phyloP scores from a whole-genome alignment of 2,797 vertebrate species.

The Arrhamphus sclerolepis region DNA sequence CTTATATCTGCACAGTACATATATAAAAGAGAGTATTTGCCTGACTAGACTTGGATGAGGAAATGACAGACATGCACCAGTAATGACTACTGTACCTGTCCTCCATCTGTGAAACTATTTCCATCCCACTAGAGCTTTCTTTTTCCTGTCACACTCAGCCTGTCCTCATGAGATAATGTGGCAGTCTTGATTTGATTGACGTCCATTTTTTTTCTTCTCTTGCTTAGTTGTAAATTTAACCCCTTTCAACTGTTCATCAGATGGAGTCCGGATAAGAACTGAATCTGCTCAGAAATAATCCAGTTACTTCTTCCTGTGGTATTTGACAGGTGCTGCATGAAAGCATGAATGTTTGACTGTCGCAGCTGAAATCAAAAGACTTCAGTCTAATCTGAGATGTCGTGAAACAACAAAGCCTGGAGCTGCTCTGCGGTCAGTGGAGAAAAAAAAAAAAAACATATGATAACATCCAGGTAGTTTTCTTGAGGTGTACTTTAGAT shows the following conservation, averaged over 20 bases:
- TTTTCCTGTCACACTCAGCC: constrained; percentile 15
- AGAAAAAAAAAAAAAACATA: no score
- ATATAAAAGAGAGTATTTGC: no score
- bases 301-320: constrained; percentile 22
- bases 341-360: constrained; percentile 18
- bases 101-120: constrained; percentile 36
- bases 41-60: constrained; percentile 3
- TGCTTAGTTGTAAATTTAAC: constrained; percentile 24
- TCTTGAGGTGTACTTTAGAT: no score
- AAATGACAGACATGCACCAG: constrained; percentile 19
- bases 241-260: constrained; percentile 24
- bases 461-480: no score
- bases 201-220: constrained; percentile 33
- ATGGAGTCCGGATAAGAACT: constrained; percentile 24
- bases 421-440: constrained; percentile 8
- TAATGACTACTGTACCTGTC: constrained; percentile 11
- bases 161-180: constrained; percentile 22
- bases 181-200: constrained; percentile 49
- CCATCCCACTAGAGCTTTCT: constrained; percentile 31
- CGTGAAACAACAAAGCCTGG: constrained; percentile 24
- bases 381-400: constrained; percentile 41
- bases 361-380: constrained; percentile 36
- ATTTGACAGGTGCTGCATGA: constrained; percentile 10
- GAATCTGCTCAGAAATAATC: constrained; percentile 22
- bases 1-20: no score